These are phyloP conservation scores for Tupaia chinensis DNA, from an alignment of 2,113 vertebrate species.

Conservation along the genomic window DNA sequence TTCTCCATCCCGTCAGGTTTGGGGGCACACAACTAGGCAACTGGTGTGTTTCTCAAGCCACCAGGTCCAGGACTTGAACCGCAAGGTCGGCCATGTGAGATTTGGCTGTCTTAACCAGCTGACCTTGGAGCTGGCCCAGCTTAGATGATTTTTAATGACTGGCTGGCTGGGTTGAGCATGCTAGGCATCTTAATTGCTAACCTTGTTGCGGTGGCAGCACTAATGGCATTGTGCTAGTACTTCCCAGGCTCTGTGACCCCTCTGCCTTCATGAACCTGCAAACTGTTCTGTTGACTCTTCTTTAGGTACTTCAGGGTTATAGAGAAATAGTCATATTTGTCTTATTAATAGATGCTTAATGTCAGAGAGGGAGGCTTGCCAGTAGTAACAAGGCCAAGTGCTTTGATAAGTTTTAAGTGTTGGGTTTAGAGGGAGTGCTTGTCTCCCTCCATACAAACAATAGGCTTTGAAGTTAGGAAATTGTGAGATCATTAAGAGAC, in stretches of 20 bases:
- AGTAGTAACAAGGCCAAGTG: neutral
- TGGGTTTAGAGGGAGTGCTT: neutral
- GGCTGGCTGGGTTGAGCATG: neutral
- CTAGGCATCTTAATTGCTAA: neutral
- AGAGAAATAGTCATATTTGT: neutral
- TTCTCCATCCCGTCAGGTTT: neutral
- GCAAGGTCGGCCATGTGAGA: too few relatives aligned
- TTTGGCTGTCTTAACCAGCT: too few relatives aligned
- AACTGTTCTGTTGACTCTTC: neutral
- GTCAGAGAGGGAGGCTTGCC: neutral
- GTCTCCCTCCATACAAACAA: too few relatives aligned
- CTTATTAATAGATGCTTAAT: neutral
- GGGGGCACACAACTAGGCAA: too few relatives aligned
- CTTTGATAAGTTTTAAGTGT: neutral
- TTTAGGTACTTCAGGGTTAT: neutral
- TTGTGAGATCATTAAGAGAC: neutral
- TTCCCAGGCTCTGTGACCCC: neutral
- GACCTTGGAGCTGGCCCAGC: too few relatives aligned
- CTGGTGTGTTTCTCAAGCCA: too few relatives aligned
- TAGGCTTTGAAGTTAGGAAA: neutral
- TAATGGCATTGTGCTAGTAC: neutral
- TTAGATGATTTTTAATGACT: slow-evolving; percentile 12
- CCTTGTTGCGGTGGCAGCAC: neutral
- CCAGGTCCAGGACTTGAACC: too few relatives aligned
- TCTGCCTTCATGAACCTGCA: neutral